Evolutionary conservation across 2,113 vertebrate genomes (phyloP).

Genomic region (Oriolus oriolus): DNA sequence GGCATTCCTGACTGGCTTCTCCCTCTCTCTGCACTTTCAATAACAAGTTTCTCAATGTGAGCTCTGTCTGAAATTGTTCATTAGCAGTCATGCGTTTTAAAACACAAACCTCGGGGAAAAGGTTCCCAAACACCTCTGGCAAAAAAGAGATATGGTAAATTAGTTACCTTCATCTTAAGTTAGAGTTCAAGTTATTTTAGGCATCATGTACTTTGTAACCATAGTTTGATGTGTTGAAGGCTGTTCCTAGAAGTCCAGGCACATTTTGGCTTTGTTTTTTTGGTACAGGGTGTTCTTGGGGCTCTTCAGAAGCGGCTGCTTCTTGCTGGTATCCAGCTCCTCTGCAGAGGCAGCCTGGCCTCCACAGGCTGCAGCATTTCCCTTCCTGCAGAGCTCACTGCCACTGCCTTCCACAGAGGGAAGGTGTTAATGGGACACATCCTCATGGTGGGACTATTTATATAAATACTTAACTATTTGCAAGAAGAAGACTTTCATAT

Average conservation of each 20-base stretch:
- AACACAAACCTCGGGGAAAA: background rate
- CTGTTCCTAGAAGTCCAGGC: background rate
- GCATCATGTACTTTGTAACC: background rate
- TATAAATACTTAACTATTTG: background rate
- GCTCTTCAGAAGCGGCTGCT: background rate
- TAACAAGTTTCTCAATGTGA: background rate
- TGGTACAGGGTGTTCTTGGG: background rate
- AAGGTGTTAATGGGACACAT: background rate
- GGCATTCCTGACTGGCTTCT: background rate
- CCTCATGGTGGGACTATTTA: fast-evolving
- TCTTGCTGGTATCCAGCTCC: background rate
- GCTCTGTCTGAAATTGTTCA: background rate
- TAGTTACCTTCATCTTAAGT: background rate
- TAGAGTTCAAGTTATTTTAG: background rate
- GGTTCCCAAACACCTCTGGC: background rate
- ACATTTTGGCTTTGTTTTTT: background rate
- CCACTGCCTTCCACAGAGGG: background rate
- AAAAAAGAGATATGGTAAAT: background rate
- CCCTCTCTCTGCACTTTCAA: background rate
- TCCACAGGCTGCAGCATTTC: background rate
- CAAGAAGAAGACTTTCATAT: background rate
- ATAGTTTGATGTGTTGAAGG: background rate
- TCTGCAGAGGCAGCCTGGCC: background rate
- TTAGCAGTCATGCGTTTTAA: background rate
- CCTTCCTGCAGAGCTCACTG: background rate